phyloP scores from a whole-genome alignment of 1,140 invertebrate species.

The Drosophila paulistorum region DNA sequence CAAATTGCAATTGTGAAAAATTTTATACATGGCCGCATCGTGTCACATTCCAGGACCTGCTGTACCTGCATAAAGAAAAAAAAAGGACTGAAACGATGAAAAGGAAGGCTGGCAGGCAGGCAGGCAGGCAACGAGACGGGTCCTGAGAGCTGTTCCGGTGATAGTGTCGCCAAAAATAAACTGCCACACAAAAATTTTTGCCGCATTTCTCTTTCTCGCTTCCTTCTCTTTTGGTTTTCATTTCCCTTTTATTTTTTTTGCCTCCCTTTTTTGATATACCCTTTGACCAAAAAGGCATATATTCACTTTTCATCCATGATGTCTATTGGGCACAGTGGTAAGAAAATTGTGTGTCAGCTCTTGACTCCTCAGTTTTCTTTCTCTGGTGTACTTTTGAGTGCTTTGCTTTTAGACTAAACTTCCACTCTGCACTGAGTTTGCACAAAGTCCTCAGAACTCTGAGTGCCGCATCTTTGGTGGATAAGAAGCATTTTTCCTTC shows the following conservation, averaged over 20 bases:
- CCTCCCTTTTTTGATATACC: neutral
- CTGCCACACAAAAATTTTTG: constrained; percentile 74
- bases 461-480: no score
- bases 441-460: no score
- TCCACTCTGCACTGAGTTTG: no score
- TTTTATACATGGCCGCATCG: constrained; percentile 77
- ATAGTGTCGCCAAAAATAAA: constrained; percentile 79
- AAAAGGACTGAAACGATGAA: constrained; percentile 14
- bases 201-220: constrained; percentile 63
- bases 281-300: no score
- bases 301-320: no score
- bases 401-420: no score
- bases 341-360: no score
- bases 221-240: constrained; percentile 47
- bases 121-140: constrained; percentile 15
- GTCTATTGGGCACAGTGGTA: no score
- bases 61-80: constrained; percentile 43
- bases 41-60: constrained; percentile 67
- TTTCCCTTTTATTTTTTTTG: constrained; percentile 25
- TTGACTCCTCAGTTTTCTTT: no score
- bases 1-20: constrained; percentile 81
- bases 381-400: no score
- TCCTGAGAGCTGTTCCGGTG: constrained; percentile 45
- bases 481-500: no score
- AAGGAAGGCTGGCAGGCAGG: constrained; percentile 11